Evolutionary conservation across 2,113 vertebrate species (phyloP).

Genomic region (Casuarius casuarius): DNA sequence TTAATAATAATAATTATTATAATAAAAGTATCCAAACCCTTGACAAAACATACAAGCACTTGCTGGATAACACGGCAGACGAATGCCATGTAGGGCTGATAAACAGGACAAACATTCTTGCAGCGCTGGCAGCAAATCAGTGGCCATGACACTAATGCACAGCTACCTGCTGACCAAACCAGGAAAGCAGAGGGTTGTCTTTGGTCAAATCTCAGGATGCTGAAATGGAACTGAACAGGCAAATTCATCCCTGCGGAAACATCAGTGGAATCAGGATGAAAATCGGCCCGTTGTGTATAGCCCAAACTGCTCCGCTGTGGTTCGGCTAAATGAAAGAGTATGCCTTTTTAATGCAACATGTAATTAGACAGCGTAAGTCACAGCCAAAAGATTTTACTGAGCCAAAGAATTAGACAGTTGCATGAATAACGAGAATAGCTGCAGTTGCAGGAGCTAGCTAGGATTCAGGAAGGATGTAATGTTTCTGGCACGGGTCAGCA

Average conservation of each 20-base stretch:
- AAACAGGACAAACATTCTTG: not conserved
- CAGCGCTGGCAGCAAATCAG: not conserved
- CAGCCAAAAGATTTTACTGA: not conserved
- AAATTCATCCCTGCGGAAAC: not conserved
- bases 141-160: not conserved
- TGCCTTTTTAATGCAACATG: not conserved
- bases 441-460: rapidly evolving
- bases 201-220: not conserved
- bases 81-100: rapidly evolving
- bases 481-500: not conserved
- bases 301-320: not conserved
- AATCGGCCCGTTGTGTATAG: not conserved
- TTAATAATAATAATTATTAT: not conserved
- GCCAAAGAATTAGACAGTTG: not conserved
- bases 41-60: not conserved
- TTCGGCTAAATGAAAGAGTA: not conserved
- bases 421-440: not conserved
- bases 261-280: rapidly evolving
- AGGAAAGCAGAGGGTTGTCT: rapidly evolving
- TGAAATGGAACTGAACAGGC: rapidly evolving
- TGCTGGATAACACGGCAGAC: not conserved
- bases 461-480: not conserved
- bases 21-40: not conserved
- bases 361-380: not conserved
- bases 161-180: not conserved